Base-by-base conservation (phyloP, 2,888 invertebrate species). In the Pachliopta kotzebuea region DNA sequence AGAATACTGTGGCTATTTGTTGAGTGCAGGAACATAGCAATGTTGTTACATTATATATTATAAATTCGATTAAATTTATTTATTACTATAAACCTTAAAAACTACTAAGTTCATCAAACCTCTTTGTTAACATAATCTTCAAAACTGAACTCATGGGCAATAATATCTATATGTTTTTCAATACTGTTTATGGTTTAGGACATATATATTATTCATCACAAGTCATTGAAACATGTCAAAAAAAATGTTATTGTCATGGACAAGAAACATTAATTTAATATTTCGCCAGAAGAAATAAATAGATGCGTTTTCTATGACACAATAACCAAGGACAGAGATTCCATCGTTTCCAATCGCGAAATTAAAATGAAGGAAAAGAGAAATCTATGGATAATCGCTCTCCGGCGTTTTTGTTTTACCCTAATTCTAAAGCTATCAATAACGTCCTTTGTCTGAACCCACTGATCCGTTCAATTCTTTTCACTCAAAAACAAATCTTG, bases 361-460 rank as follows among this genome's bases (percentile, higher is more conserved):
- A 60, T 60, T 56, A 65, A 56, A 62, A 62, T 37, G 14, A 56
- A 29, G 14, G 49, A 26, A 37, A 37, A 37, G 23, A 50, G 49
- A 58, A 65, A 62, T 62, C 58, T 50, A 50, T 29, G 24, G 58
- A 65, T 65, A 65, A 62, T 65, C 65, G 55, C 58, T 31, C 63
- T 17, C 37, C 60, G 49, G 55, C 61, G 61, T 65, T 62, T 65
- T 62, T 61, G 62, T 62, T 59, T 37, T 49, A 62, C 65, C 58
- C 65, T 55, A 65, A 62, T 65, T 65, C 62, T 62, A 54, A 55
- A 61, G 61, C 62, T 62, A 65, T 65, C 65, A 65, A 65, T 65
- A 62, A 65, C 65, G 54, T 54, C 45, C 65, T 58, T 60, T 65
- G 65, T 62, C 58, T 42, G 65, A 58, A 58, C 49, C 55, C 50